Evolutionary conservation across 2,888 invertebrate species (phyloP).

Genomic region (Hemicrepidius hirtus): DNA sequence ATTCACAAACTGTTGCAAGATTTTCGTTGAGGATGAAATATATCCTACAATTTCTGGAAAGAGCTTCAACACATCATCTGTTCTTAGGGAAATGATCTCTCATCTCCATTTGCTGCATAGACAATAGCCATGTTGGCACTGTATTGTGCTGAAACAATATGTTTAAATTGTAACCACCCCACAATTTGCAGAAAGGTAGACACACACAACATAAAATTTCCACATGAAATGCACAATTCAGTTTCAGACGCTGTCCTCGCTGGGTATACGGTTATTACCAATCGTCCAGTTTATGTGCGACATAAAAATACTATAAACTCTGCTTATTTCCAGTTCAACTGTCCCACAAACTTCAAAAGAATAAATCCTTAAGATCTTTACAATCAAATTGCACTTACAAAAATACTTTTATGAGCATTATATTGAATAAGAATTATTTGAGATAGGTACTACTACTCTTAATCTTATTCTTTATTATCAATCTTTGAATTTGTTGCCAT

Average conservation of each 20-base stretch:
- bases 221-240: constrained; percentile 46
- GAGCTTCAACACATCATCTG: constrained; percentile 38
- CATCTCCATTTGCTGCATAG: constrained; percentile 34
- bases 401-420: not conserved
- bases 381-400: constrained; percentile 17
- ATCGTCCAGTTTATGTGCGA: constrained; percentile 55
- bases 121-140: constrained; percentile 4
- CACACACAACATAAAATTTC: constrained; percentile 45
- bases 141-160: constrained; percentile 27
- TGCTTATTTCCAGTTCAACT: constrained; percentile 46
- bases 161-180: constrained; percentile 45
- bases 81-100: constrained; percentile 33
- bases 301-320: constrained; percentile 56
- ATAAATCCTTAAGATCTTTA: constrained; percentile 34
- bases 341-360: constrained; percentile 36
- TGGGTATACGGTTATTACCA: constrained; percentile 48
- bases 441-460: too few relatives aligned
- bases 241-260: constrained; percentile 41
- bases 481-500: too few relatives aligned
- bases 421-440: not conserved
- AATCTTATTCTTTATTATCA: too few relatives aligned
- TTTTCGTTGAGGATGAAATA: constrained; percentile 27
- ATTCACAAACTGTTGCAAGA: not conserved
- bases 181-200: constrained; percentile 39
- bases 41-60: constrained; percentile 29